A percentile compares a stretch with the other conserved stretches of the same genome.
phyloP scores from a whole-genome alignment of 2,888 invertebrate genomes.

The Prosopocoilus inquinatus region DNA sequence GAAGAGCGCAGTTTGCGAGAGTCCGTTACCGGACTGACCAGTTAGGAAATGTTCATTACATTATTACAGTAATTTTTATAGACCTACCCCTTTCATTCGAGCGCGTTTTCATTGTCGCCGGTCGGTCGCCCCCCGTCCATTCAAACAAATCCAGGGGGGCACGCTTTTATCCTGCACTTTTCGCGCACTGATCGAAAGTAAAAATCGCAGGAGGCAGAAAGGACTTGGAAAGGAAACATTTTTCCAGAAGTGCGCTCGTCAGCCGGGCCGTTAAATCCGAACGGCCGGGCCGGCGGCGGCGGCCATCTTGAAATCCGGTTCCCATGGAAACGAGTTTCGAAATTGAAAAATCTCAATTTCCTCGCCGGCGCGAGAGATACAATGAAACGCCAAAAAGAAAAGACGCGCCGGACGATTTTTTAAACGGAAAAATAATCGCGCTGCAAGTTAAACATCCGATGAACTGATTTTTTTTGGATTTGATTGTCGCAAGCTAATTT shows the following conservation, averaged over 20 bases:
- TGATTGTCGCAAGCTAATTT: too few species aligned
- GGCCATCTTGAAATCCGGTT: not conserved
- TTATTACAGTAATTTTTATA: conserved; percentile 2
- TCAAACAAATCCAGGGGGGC: too few species aligned
- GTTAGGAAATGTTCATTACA: not conserved
- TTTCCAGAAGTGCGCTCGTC: too few species aligned
- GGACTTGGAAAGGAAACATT: too few species aligned
- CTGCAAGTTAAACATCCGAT: too few species aligned
- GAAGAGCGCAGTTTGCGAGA: not conserved
- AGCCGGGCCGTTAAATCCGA: too few species aligned
- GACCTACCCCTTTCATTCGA: not conserved
- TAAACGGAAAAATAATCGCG: not conserved
- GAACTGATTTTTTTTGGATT: too few species aligned
- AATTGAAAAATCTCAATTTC: not conserved
- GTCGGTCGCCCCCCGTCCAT: not conserved
- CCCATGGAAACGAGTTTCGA: not conserved
- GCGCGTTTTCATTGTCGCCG: not conserved
- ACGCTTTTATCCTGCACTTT: too few species aligned
- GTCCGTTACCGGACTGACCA: conserved; percentile 5
- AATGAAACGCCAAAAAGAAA: not conserved
- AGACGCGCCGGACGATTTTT: too few species aligned
- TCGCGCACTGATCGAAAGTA: too few species aligned
- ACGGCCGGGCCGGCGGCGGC: too few species aligned
- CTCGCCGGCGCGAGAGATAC: not conserved
- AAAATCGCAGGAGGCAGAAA: too few species aligned